Evolutionary conservation across 2,113 vertebrate species (phyloP), one percentile per base, ranked within the genome.

Genomic region (Indicator maculatus): DNA sequence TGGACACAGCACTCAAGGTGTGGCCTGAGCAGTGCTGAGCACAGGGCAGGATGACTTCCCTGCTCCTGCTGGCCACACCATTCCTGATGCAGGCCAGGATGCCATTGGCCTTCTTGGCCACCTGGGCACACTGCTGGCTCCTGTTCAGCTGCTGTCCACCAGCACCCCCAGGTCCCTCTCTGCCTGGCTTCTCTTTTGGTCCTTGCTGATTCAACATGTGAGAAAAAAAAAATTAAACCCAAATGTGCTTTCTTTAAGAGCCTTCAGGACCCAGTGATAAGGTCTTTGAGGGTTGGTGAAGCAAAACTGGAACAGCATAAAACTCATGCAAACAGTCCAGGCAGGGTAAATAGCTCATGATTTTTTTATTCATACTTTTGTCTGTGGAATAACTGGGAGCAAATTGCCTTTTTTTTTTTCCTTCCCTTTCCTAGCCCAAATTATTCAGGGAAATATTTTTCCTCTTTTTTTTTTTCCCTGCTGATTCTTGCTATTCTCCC

Each of bases 401-500:
- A 97, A 96, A 96, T 95, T 95, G 94, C 93, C 93, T 95, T 95
- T 90, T 44, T 50, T 24, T 45, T 47, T 47, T 45, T 45, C 8
- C 41, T 44, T 16, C 45, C 88, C 81, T 64, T 82, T 89, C 80
- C 81, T 39, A 4, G 80, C 3, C 67, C 70, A 74, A 96, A 88
- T 96, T 96, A 95, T 96, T 96, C 90, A 92, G 88, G 84, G 63
- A 15, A 5, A 52, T 44, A 44, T 41, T 15, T 41, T 41, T 41
- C 39, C 39, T 39, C 12, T 50, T 52, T 52, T 82, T 96, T 95
- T 86, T 56, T 70, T 84, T 95, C 95, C 82, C 90, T 96, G 90
- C 95, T 96, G 93, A 95, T 94, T 97, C 95, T 78, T 81, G 89
- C 93, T 93, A 55, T 95, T 95, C 92, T 96, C 59, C 47, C 79